Percentiles rank a stretch among this genome's conserved stretches.
These are phyloP conservation scores for Hyperoplus lanceolatus DNA, from an alignment of 2,797 vertebrate genomes.

Conservation along the genomic window DNA sequence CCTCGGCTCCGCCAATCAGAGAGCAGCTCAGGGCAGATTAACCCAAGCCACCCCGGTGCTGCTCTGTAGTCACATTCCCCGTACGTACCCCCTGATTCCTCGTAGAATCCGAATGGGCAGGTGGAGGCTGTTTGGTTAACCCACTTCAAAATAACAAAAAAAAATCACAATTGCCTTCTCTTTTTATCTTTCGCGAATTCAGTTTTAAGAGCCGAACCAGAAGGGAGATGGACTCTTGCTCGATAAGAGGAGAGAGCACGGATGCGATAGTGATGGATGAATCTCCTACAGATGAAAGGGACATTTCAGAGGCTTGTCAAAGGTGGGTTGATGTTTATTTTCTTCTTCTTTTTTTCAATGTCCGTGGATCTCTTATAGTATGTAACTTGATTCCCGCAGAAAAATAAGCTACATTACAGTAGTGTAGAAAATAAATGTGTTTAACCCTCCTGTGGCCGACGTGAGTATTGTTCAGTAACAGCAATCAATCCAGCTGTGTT, in stretches of 20 bases:
- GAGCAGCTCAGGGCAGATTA: slow-evolving; percentile 73
- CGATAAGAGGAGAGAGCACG: slow-evolving; percentile 77
- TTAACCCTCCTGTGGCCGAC: slow-evolving; percentile 34
- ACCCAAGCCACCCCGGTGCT: slow-evolving; percentile 63
- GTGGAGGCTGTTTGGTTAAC: slow-evolving; percentile 26
- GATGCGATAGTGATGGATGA: slow-evolving; percentile 83
- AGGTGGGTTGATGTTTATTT: slow-evolving; percentile 74
- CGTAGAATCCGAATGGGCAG: slow-evolving; percentile 49
- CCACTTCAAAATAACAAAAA: not conserved
- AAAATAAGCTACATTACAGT: slow-evolving; percentile 2
- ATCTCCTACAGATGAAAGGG: slow-evolving; percentile 71
- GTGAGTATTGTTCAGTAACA: slow-evolving; percentile 26
- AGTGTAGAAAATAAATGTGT: slow-evolving; percentile 3
- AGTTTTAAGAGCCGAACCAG: not conserved
- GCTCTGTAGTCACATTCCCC: slow-evolving; percentile 63
- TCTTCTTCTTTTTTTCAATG: not conserved
- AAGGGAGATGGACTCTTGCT: slow-evolving; percentile 79
- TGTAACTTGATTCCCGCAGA: slow-evolving; percentile 11
- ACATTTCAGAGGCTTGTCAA: slow-evolving; percentile 68
- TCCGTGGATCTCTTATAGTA: not conserved
- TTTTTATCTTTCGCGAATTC: no score
- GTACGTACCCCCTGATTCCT: slow-evolving; percentile 30
- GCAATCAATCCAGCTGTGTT: slow-evolving; percentile 48
- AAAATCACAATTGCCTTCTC: not conserved
- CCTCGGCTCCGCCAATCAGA: slow-evolving; percentile 80